Percentiles rank a stretch among this genome's conserved stretches.
Evolutionary conservation across 2,797 vertebrate species (phyloP).

Genomic region (Lacerta bilineata): DNA sequence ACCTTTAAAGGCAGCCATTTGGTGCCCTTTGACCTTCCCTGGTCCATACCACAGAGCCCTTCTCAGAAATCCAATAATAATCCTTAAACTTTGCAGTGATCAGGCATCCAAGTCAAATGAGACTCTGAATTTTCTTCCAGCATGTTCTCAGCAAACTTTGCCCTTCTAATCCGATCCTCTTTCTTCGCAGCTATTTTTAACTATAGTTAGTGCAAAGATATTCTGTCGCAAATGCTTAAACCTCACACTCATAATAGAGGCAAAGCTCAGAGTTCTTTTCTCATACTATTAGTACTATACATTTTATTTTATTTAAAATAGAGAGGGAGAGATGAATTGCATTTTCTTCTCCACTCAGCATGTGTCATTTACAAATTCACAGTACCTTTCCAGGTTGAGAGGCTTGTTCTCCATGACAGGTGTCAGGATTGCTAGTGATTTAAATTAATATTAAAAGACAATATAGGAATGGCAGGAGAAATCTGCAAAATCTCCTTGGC

Average conservation of each 20-base stretch:
- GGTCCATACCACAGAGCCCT: neutral
- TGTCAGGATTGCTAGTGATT: constrained; percentile 63
- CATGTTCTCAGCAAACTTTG: constrained; percentile 33
- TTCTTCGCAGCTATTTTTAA: constrained; percentile 51
- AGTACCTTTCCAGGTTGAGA: constrained; percentile 61
- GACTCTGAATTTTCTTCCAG: constrained; percentile 21
- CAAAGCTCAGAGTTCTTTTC: constrained; percentile 48
- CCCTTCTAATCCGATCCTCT: constrained; percentile 47
- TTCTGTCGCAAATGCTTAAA: constrained; percentile 50
- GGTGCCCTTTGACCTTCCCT: neutral
- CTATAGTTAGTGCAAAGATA: constrained; percentile 48
- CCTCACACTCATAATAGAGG: constrained; percentile 45
- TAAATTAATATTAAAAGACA: constrained; percentile 71
- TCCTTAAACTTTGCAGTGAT: constrained; percentile 1
- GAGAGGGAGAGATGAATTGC: constrained; percentile 39
- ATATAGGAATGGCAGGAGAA: constrained; percentile 62
- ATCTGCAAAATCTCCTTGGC: constrained; percentile 57
- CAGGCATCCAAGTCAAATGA: constrained; percentile 15
- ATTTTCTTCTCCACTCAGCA: constrained; percentile 63
- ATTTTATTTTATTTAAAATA: constrained; percentile 50
- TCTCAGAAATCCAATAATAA: neutral
- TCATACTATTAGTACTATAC: constrained; percentile 42
- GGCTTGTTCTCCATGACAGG: constrained; percentile 67
- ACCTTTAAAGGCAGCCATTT: neutral
- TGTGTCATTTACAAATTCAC: constrained; percentile 62